A percentile compares a stretch with the other conserved stretches of the same genome.
Evolutionary conservation across 2,113 vertebrate genomes (phyloP).

Genomic region (Leptocoma aspasia): DNA sequence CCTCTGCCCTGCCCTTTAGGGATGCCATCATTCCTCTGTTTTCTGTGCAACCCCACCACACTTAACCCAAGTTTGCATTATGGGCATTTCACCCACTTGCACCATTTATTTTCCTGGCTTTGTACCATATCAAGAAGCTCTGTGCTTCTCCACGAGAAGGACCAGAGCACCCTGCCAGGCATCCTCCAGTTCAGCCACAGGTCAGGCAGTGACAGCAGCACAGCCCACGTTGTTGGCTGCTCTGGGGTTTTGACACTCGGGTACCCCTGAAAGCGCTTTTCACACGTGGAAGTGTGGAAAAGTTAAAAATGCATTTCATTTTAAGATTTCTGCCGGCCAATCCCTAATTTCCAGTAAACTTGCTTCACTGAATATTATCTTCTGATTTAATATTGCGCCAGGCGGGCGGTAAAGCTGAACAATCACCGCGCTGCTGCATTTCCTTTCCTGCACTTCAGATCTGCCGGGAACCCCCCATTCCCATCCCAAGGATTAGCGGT

Average conservation of each 20-base stretch:
- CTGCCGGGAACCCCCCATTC: accelerated
- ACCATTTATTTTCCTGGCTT: neutral
- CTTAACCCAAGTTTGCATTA: accelerated
- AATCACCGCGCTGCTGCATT: neutral
- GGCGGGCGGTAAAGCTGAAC: neutral
- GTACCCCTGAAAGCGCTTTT: neutral
- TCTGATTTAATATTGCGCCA: neutral
- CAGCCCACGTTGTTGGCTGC: accelerated
- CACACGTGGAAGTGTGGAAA: neutral
- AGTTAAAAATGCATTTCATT: neutral
- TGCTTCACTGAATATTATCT: neutral
- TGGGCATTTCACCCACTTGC: neutral
- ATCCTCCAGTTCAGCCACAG: neutral
- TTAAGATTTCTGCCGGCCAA: neutral
- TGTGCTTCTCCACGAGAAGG: accelerated
- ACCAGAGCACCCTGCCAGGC: accelerated
- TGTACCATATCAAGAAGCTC: neutral
- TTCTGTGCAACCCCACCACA: neutral
- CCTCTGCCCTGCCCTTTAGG: neutral
- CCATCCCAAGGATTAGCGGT: no score
- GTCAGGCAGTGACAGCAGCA: accelerated
- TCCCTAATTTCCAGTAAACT: neutral
- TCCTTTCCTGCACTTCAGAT: neutral
- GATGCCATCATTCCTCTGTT: neutral
- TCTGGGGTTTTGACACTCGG: neutral